A percentile compares a stretch with the other conserved stretches of the same genome.
Evolutionary conservation across 1,140 invertebrate genomes (phyloP).

Genomic region (Eumeta japonica): DNA sequence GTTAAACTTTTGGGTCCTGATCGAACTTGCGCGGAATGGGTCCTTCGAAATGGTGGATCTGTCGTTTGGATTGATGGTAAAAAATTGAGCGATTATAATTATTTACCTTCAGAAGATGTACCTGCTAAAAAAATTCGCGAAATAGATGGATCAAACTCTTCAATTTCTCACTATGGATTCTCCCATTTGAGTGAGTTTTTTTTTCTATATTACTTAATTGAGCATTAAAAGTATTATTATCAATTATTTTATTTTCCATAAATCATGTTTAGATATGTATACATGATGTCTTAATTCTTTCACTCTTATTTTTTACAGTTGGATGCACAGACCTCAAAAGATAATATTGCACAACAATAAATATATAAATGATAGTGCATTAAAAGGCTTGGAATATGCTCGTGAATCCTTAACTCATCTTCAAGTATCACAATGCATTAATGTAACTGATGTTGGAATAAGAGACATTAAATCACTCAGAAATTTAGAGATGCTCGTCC

Average conservation of each 20-base stretch:
- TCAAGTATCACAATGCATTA: constrained; percentile 40
- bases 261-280: constrained; percentile 69
- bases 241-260: constrained; percentile 72
- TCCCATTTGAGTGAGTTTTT: constrained; percentile 67
- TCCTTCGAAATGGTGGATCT: constrained; percentile 76
- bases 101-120: constrained; percentile 56
- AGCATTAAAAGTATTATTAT: constrained; percentile 75
- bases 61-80: constrained; percentile 65
- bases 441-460: constrained; percentile 39
- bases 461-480: constrained; percentile 29
- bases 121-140: constrained; percentile 47
- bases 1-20: constrained; percentile 78
- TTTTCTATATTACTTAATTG: no score
- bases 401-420: constrained; percentile 28
- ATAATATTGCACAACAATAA: constrained; percentile 41
- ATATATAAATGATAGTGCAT: constrained; percentile 44
- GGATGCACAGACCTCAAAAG: constrained; percentile 37
- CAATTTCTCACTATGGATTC: constrained; percentile 78
- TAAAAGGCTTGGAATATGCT: constrained; percentile 37
- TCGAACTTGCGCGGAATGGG: constrained; percentile 88
- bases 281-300: no score
- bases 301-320: constrained; percentile 24
- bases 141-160: constrained; percentile 75
- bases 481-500: constrained; percentile 31
- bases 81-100: constrained; percentile 70